Conservation (phyloP, 2,888 invertebrate species). For the Lithosia quadra region DNA sequence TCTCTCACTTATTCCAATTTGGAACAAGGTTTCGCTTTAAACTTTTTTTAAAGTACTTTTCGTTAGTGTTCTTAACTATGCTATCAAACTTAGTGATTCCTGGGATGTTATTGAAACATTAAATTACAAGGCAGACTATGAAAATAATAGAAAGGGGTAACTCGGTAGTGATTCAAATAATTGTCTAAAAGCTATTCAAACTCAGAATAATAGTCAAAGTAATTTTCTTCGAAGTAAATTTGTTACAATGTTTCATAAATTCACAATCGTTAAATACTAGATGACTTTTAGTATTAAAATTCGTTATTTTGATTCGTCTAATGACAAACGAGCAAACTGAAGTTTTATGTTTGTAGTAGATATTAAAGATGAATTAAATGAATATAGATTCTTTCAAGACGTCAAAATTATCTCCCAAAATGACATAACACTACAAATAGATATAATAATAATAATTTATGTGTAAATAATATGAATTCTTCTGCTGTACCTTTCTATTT, state of each 20-base stretch:
- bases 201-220: background rate
- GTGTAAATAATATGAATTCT: no score
- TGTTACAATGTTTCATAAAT: conserved; percentile 6
- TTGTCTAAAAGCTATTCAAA: conserved; percentile 4
- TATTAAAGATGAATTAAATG: background rate
- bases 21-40: background rate
- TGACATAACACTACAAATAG: background rate
- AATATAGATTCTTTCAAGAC: background rate
- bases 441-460: no score
- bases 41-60: background rate
- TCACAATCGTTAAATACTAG: background rate
- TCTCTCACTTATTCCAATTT: background rate
- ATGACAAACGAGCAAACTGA: background rate
- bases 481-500: no score
- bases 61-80: background rate
- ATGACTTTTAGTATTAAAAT: background rate
- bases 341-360: background rate
- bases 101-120: background rate
- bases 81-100: background rate
- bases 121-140: background rate
- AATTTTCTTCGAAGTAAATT: conserved; percentile 5
- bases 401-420: background rate
- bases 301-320: background rate
- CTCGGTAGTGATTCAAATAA: background rate
- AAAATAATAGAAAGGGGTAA: background rate